Base-by-base conservation (phyloP, 92 coral and sea anemone genomes). In the Metridium senile region DNA sequence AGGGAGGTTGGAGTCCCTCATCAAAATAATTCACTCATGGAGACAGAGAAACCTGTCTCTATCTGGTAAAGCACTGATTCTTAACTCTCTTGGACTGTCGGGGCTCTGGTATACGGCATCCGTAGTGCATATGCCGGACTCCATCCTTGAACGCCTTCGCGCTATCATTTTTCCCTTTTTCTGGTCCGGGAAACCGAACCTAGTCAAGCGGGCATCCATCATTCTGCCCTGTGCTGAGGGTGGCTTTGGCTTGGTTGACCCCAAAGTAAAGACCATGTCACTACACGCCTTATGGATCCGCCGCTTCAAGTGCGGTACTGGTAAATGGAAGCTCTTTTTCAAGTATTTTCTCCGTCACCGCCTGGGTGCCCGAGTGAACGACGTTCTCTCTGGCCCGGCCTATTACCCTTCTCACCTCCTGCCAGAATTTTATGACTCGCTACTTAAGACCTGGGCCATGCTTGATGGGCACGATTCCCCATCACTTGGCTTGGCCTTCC, bases 61-160 rank as follows among this genome's bases (percentile, higher is more conserved):
- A 0, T 0, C 21, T 0, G 88, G 88, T 0, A 76, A 72, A 21
- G 85, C 91, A 11, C 52, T 82, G 0, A 49, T 87, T 0, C n/a
- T 72, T 16, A 87, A 82, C 32, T 78, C 75, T 0, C 72, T 82
- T 0, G 84, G 68, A 7, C 68, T 81, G 0, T 68, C 71, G 20
- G 57, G 46, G 1, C 63, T 86, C 0, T 82, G 86, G 90, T 81
- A 86, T 33, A 69, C 77, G 0, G 79, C 84, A 0, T 58, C 87
- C 0, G 28, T 86, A 2, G 33, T 64, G 0, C 35, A 2, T 31
- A 63, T 86, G 70, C 90, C 90, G 0, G 0, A 21, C 0, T 58
- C 57, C 43, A 75, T 58, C 0, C 10, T 33, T 0, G 0, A 19
- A 0, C 21, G 28, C 10, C n/a, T 82, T 13, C 61, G 27, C 2